These are phyloP conservation scores for Myrmecophaga tridactyla DNA, from an alignment of 2,113 vertebrate genomes.

Conservation along the genomic window DNA sequence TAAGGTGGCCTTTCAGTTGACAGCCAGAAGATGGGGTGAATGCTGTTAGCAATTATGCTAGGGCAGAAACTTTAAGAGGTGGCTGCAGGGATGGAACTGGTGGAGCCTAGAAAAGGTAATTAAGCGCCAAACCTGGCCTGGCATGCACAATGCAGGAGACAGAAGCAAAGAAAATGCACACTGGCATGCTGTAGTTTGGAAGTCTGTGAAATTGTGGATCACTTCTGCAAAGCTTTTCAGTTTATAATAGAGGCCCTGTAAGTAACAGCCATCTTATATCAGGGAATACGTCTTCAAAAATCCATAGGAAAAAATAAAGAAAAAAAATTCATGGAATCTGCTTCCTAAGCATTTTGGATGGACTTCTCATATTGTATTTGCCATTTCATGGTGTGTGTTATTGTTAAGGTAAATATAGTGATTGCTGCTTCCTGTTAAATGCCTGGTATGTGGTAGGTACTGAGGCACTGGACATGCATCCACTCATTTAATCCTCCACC, in stretches of 20 bases:
- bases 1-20: slow-evolving; percentile 49
- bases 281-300: background rate
- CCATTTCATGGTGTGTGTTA: background rate
- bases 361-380: background rate
- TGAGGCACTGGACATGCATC: no score
- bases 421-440: background rate
- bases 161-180: background rate
- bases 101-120: background rate
- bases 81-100: background rate
- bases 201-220: background rate
- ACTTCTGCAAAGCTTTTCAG: slow-evolving; percentile 7
- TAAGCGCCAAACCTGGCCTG: background rate
- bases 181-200: background rate
- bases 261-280: background rate
- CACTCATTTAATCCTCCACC: background rate
- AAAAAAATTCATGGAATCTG: background rate
- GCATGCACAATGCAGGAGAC: background rate
- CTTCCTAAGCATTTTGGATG: background rate
- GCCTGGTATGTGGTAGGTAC: background rate
- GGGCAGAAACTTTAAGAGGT: background rate
- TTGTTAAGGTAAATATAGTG: background rate
- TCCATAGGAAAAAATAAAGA: no score
- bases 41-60: background rate
- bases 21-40: slow-evolving; percentile 28
- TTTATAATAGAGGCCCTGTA: background rate